Evolutionary conservation across 2,797 vertebrate species (phyloP), one percentile per base, ranked within the genome.

Genomic region (Catamblyrhynchus diadema): DNA sequence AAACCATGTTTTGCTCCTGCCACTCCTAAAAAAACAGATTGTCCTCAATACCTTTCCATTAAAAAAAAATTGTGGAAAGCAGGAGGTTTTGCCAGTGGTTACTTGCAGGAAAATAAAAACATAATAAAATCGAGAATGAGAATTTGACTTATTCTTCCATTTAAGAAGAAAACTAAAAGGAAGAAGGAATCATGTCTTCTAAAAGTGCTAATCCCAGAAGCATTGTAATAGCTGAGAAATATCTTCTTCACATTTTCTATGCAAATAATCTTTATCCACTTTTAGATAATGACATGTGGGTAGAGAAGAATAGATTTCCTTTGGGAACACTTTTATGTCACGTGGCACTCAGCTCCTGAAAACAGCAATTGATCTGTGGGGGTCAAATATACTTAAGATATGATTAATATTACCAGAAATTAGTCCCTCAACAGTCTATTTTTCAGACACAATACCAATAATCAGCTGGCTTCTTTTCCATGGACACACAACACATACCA

Each of bases 251-350:
- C 44, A 37, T 90, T 95, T 78, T 66, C 47, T 91, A 90, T 95
- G 94, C 86, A 96, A 96, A 96, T 94, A 94, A 92, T 92, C 61
- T 77, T 93, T 75, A 96, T 93, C 84, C 79, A 93, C 86, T 95
- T 94, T 94, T 91, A 86, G 88, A 73, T 95, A 96, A 96, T 95
- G 88, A 94, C 80, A 85, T 94, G 86, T 89, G 73, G 73, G 61
- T 75, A 93, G 79, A 80, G 91, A 93, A 86, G 28, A 95, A 94
- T 72, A 87, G 75, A 86, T 97, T 94, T 96, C 95, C 88, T 86
- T 15, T 80, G 88, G 82, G 94, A 96, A 93, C 39, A 8, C 30
- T 94, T 91, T 85, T 78, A 71, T 94, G 62, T 78, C 94, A 92
- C 16, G 19, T 74, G 94, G 41, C 60, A 89, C 72, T 91, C 81